A percentile compares a stretch with the other conserved stretches of the same genome.
These are phyloP conservation scores for Vandiemenella viatica DNA, from an alignment of 2,888 invertebrate genomes.

Conservation along the genomic window DNA sequence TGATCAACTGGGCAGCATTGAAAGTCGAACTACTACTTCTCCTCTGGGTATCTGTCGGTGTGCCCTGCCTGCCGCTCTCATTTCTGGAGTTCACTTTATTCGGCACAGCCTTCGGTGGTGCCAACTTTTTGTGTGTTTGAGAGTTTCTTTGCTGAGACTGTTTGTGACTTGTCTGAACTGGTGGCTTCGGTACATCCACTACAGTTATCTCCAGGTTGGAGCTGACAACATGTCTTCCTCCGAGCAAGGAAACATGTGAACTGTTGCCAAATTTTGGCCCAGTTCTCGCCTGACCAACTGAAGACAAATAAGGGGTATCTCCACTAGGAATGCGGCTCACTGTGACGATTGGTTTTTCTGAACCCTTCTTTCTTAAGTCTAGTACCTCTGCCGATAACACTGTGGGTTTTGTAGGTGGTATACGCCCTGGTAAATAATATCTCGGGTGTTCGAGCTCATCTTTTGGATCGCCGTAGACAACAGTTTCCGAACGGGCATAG, in stretches of 20 bases:
- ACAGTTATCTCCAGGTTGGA: constrained; percentile 58
- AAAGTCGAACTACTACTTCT: neutral
- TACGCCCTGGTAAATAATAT: constrained; percentile 29
- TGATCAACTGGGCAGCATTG: constrained; percentile 3
- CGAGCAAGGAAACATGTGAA: constrained; percentile 21
- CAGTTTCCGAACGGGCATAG: constrained; percentile 31
- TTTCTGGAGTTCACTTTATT: constrained; percentile 5
- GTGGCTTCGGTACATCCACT: constrained; percentile 33
- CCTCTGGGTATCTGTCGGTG: neutral
- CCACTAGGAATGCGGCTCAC: constrained; percentile 35
- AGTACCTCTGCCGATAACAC: constrained; percentile 35
- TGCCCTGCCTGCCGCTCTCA: constrained; percentile 7
- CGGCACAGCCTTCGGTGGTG: constrained; percentile 3
- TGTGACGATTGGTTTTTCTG: constrained; percentile 30
- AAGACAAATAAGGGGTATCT: constrained; percentile 15
- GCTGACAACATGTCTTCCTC: constrained; percentile 34
- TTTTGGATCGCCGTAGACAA: constrained; percentile 57
- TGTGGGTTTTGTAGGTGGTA: too few species aligned
- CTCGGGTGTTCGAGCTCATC: constrained; percentile 44
- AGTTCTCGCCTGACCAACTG: constrained; percentile 14
- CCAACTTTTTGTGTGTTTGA: constrained; percentile 10
- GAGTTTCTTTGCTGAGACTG: constrained; percentile 17
- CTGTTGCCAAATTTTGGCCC: too few species aligned
- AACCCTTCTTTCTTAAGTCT: constrained; percentile 43
- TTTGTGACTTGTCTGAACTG: neutral